Evolutionary conservation across 2,888 invertebrate genomes (phyloP).

Genomic region (Drosophila histrio): DNA sequence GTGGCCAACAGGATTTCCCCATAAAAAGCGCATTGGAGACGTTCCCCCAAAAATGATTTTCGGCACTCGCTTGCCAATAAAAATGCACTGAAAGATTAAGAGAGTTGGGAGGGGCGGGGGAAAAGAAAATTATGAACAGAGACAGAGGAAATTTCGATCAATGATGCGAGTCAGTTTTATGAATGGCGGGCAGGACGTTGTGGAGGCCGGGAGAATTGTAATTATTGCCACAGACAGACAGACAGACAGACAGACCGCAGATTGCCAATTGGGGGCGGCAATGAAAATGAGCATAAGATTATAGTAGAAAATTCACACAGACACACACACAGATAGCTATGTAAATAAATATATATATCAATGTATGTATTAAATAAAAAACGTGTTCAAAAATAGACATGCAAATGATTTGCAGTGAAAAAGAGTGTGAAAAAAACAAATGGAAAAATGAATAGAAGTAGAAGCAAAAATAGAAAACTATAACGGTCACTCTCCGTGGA

Average conservation of each 20-base stretch:
- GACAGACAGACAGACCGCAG: slow-evolving; percentile 62
- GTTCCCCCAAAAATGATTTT: slow-evolving; percentile 16
- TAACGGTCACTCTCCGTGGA: slow-evolving; percentile 50
- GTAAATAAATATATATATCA: slow-evolving; percentile 24
- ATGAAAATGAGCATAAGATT: slow-evolving; percentile 68
- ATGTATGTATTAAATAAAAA: no score
- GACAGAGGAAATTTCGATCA: slow-evolving; percentile 73
- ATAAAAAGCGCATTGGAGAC: slow-evolving; percentile 62
- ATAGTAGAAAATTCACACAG: slow-evolving; percentile 43
- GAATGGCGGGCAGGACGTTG: slow-evolving; percentile 16
- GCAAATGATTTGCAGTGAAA: slow-evolving; percentile 80
- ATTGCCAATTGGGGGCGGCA: slow-evolving; percentile 65
- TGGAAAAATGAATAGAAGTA: slow-evolving; percentile 14
- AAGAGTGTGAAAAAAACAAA: slow-evolving; percentile 20
- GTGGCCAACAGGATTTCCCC: slow-evolving; percentile 80
- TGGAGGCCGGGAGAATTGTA: slow-evolving; percentile 9
- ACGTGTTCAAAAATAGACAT: slow-evolving; percentile 77
- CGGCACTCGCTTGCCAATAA: slow-evolving; percentile 48
- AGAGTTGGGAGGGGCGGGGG: neutral
- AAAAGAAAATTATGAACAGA: neutral
- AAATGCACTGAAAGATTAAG: slow-evolving; percentile 19
- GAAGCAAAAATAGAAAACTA: slow-evolving; percentile 54
- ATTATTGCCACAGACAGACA: slow-evolving; percentile 45
- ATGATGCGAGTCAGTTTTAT: slow-evolving; percentile 45
- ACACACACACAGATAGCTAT: slow-evolving; percentile 1